Percentiles rank a stretch among this genome's conserved stretches.
Conservation (phyloP, 2,797 vertebrate genomes). For the Leptoclinus maculatus region DNA sequence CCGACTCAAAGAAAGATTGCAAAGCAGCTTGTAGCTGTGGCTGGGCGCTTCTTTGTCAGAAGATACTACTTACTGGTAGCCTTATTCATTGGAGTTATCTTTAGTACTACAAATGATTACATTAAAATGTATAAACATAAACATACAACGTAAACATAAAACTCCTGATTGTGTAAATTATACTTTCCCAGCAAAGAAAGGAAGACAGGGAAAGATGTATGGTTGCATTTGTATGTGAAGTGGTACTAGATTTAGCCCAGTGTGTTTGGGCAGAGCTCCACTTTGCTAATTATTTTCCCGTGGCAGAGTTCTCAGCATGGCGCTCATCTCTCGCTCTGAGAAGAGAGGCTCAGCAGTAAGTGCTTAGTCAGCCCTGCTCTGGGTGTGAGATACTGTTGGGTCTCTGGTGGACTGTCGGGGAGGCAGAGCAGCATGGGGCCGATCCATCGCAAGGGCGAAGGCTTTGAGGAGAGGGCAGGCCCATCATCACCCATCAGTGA, state of each 20-base stretch:
- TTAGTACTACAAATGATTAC: not conserved
- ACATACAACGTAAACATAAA: not conserved
- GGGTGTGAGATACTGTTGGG: slow-evolving; percentile 70
- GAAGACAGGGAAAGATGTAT: slow-evolving; percentile 49
- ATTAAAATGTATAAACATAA: not conserved
- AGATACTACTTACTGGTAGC: not conserved
- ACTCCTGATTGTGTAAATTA: slow-evolving; percentile 9
- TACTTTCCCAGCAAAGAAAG: slow-evolving; percentile 1
- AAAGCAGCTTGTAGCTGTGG: slow-evolving; percentile 1
- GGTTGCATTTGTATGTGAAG: slow-evolving; percentile 69
- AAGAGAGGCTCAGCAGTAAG: slow-evolving; percentile 67
- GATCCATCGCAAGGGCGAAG: slow-evolving; percentile 55
- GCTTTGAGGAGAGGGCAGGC: slow-evolving; percentile 48
- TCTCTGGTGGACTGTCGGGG: slow-evolving; percentile 64
- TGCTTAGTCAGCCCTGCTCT: slow-evolving; percentile 76
- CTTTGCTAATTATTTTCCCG: slow-evolving; percentile 83
- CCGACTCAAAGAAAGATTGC: not conserved
- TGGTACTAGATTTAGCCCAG: slow-evolving; percentile 73
- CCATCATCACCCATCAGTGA: slow-evolving; percentile 49
- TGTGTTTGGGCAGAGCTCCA: slow-evolving; percentile 77
- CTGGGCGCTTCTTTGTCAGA: not conserved
- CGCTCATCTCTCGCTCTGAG: slow-evolving; percentile 67
- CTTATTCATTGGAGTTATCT: not conserved
- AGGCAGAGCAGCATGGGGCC: slow-evolving; percentile 53
- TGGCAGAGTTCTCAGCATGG: slow-evolving; percentile 79